A percentile compares a stretch with the other conserved stretches of the same genome.
phyloP scores from a whole-genome alignment of 2,797 vertebrate genomes.

The Bradypodion pumilum region DNA sequence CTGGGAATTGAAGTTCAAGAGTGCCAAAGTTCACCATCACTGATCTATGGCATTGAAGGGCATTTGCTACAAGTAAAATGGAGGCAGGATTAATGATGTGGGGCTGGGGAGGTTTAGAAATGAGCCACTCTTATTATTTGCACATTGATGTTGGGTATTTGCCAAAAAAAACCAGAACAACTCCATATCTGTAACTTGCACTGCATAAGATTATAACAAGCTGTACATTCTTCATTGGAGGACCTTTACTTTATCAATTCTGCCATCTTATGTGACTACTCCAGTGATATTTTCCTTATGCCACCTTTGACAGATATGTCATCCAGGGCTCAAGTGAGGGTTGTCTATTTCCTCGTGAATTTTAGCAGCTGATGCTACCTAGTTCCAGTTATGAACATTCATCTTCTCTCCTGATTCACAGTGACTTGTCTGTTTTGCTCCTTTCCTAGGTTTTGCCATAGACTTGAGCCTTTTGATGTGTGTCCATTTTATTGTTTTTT shows the following conservation, averaged over 20 bases:
- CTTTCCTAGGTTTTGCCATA: not conserved
- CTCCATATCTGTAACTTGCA: not conserved
- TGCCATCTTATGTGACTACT: not conserved
- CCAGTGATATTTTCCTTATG: not conserved
- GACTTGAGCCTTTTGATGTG: not conserved
- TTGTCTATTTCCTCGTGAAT: not conserved
- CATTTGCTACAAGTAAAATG: not conserved
- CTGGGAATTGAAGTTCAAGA: too few species aligned
- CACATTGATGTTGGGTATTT: not conserved
- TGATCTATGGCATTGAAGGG: too few species aligned
- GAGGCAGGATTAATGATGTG: not conserved
- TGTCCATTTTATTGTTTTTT: not conserved
- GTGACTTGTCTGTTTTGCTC: not conserved
- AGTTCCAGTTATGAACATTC: not conserved
- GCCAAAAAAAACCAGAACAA: too few species aligned
- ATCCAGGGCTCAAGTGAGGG: not conserved
- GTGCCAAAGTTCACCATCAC: too few species aligned
- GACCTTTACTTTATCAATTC: not conserved
- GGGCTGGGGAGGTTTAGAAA: not conserved
- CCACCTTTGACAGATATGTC: too few species aligned
- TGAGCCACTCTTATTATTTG: not conserved
- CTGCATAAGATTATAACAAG: not conserved
- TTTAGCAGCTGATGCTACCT: not conserved
- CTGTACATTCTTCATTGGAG: not conserved
- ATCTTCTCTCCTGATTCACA: not conserved